phyloP scores from a whole-genome alignment of 2,113 vertebrate genomes.

The Notothenia rossii region DNA sequence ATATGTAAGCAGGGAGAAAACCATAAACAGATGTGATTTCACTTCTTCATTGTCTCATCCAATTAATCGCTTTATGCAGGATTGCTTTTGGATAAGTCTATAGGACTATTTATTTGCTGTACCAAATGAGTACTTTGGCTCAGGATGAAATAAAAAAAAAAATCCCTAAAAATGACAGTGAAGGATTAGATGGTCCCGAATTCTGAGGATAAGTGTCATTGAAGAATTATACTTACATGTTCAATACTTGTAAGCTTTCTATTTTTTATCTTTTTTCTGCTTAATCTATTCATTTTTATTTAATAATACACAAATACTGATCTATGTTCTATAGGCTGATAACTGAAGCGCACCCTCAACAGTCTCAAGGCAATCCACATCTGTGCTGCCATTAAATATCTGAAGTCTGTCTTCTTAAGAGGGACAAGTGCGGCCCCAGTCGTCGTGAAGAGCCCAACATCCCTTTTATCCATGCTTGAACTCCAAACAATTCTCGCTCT shows the following conservation, averaged over 20 bases:
- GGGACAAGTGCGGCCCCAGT: constrained; percentile 62
- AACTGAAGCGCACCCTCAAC: constrained; percentile 28
- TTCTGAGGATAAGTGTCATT: constrained; percentile 68
- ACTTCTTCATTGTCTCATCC: constrained; percentile 73
- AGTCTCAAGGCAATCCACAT: constrained; percentile 36
- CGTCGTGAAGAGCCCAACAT: constrained; percentile 69
- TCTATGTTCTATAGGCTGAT: constrained; percentile 29
- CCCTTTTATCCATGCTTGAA: constrained; percentile 78
- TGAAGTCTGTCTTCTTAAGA: constrained; percentile 60
- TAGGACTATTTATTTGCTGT: constrained; percentile 69
- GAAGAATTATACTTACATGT: constrained; percentile 59
- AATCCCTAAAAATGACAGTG: constrained; percentile 63
- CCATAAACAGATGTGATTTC: constrained; percentile 56
- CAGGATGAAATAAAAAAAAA: constrained; percentile 65
- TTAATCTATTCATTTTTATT: constrained; percentile 35
- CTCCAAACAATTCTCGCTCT: constrained; percentile 79
- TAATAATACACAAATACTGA: constrained; percentile 4
- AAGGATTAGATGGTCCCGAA: constrained; percentile 68
- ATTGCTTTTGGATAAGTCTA: constrained; percentile 74
- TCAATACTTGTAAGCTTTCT: constrained; percentile 37
- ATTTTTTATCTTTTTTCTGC: constrained; percentile 27
- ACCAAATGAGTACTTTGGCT: constrained; percentile 73
- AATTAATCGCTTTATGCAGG: constrained; percentile 75
- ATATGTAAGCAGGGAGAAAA: constrained; percentile 55
- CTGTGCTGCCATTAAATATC: constrained; percentile 39